phyloP scores from a whole-genome alignment of 2,888 invertebrate species.

The Zygogramma bicolorata region DNA sequence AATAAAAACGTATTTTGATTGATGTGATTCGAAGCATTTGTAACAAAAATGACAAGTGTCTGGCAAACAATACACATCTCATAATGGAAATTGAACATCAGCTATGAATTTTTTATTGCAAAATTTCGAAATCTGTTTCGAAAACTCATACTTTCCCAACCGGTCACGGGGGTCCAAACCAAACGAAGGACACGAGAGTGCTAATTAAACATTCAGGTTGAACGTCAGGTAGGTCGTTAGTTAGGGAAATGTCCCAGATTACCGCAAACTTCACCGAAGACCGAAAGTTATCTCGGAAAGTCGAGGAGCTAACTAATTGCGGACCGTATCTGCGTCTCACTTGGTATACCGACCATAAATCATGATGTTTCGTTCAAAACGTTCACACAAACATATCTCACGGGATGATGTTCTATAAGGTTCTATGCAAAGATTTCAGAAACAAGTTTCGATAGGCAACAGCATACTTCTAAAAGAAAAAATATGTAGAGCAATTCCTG shows the following conservation, averaged over 20 bases:
- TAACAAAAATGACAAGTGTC: no score
- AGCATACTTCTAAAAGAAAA: no score
- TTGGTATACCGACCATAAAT: slow-evolving; percentile 40
- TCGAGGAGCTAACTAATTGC: slow-evolving; percentile 41
- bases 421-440: no score
- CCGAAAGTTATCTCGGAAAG: slow-evolving; percentile 39
- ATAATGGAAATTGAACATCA: no score
- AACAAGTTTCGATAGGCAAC: no score
- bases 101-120: no score
- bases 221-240: slow-evolving; percentile 39
- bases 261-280: slow-evolving; percentile 37
- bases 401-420: not conserved
- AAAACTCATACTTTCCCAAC: no score
- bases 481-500: no score
- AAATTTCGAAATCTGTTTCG: no score
- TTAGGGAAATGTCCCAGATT: slow-evolving; percentile 38
- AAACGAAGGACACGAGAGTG: slow-evolving; percentile 8
- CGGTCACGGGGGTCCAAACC: not conserved
- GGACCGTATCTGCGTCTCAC: slow-evolving; percentile 36
- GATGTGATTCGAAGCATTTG: no score
- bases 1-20: no score
- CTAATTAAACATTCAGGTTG: slow-evolving; percentile 35
- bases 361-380: slow-evolving; percentile 33
- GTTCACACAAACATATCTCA: slow-evolving; percentile 9
- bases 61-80: no score